Conservation (phyloP, 2,888 invertebrate genomes). For the Aromia moschata region DNA sequence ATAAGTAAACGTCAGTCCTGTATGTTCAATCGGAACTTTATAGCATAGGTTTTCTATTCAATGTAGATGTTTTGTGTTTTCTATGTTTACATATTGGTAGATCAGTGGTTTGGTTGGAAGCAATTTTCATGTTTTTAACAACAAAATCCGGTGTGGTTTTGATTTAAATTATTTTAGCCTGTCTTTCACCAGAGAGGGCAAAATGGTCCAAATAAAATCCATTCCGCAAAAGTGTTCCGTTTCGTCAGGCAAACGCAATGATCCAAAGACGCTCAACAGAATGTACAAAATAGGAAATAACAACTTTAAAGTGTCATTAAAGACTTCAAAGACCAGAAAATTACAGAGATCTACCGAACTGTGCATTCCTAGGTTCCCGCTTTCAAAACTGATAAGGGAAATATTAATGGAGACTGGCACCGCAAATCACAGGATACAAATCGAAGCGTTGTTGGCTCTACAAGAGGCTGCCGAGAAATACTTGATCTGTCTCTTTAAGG, state of each 20-base stretch:
- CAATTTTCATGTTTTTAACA: no score
- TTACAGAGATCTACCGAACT: conserved; percentile 51
- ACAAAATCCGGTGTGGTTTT: no score
- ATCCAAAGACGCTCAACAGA: background rate
- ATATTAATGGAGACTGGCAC: conserved; percentile 52
- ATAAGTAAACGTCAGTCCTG: no score
- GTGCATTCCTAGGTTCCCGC: conserved; percentile 62
- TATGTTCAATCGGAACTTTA: no score
- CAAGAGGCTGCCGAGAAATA: conserved; percentile 66
- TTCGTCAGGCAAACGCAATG: background rate
- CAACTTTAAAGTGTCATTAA: conserved; percentile 12
- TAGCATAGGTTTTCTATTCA: no score
- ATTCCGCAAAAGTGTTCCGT: background rate
- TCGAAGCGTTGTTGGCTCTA: conserved; percentile 61
- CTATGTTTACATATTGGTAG: no score
- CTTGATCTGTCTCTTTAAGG: conserved; percentile 64
- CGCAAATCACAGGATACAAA: conserved; percentile 54
- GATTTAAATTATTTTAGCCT: no score
- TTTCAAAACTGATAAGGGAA: conserved; percentile 63
- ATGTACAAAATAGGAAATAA: conserved; percentile 15
- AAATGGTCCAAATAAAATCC: conserved; percentile 25
- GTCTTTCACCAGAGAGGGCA: no score
- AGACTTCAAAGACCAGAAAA: conserved; percentile 42
- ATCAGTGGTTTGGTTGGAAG: no score
- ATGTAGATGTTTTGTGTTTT: no score